Evolutionary conservation across 2,113 vertebrate genomes (phyloP).

Genomic region (Anser cygnoides): DNA sequence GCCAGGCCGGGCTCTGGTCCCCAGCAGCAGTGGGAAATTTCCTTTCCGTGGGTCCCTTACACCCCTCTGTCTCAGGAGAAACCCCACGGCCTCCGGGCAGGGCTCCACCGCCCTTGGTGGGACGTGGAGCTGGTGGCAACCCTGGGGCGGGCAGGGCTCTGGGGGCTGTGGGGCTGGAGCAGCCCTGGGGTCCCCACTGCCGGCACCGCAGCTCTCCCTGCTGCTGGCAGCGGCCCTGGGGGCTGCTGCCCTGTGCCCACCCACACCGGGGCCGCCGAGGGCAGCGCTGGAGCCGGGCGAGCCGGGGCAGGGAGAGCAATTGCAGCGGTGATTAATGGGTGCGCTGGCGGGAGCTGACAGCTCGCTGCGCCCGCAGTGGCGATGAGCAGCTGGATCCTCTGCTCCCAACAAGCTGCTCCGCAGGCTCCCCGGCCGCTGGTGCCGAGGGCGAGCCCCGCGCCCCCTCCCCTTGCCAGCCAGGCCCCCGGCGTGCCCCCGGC

Average conservation of each 20-base stretch:
- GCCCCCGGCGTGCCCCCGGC: fast-evolving
- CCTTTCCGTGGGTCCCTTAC: not conserved
- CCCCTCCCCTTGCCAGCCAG: not conserved
- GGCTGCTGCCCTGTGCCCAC: fast-evolving
- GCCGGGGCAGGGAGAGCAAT: not conserved
- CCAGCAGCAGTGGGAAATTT: not conserved
- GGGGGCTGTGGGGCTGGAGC: no score
- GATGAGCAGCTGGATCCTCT: not conserved
- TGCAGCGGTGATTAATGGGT: not conserved
- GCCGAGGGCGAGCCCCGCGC: fast-evolving
- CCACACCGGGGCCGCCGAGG: fast-evolving
- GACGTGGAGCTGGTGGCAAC: no score
- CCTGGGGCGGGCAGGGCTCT: no score
- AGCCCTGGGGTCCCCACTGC: no score
- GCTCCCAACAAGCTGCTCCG: not conserved
- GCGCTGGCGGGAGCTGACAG: not conserved
- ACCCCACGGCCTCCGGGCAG: not conserved
- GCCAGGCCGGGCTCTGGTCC: not conserved
- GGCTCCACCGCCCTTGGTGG: no score
- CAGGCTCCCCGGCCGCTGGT: fast-evolving
- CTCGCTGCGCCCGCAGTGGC: not conserved
- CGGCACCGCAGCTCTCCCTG: no score
- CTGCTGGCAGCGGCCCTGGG: not conserved
- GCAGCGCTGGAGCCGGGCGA: not conserved
- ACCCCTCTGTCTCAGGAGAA: not conserved